Base-by-base conservation (phyloP, 2,113 vertebrate species). In the Oenanthe melanoleuca region DNA sequence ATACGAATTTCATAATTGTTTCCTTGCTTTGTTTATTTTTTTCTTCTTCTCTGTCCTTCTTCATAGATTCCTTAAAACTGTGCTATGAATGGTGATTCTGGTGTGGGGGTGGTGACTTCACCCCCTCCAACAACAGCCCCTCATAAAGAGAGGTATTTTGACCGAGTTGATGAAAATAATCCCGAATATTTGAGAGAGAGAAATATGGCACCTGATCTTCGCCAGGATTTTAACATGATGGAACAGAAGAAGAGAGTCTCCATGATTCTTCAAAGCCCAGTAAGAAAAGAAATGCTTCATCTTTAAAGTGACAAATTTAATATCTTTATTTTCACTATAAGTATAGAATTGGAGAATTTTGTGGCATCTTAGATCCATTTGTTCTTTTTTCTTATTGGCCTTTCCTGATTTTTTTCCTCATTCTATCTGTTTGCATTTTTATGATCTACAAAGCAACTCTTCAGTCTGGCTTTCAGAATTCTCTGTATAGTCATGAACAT, bases 181-280 rank as follows among this genome's bases (percentile, higher is more conserved):
- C 98, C 99, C 0, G 99, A 99, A 73, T 99, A 99, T 96, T 97
- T 99, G 97, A 97, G 99, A 61, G 99, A 99, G 95, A 98, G 99
- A 89, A 99, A 99, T 96, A 99, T 99, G 99, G 99, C 99, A 0
- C 99, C 99, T 5, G 99, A 99, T 96, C 98, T 99, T 74, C 98
- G 99, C 72, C 99, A 99, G 96, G 99, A 99, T 97, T 99, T 99
- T 96, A 99, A 99, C 94, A 99, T 99, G 99, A 99, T 99, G 99
- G 99, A 99, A 92, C 99, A 99, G 88, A 99, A 98, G 95, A 99
- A 99, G 97, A 98, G 99, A 85, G 99, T 99, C n/a, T 99, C 99
- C 95, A 99, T 99, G 99, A 99, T 99, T 56, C 98, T 99, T 57
- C 99, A 99, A 82, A 99, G 99, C 72, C 99, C 99, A 14, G 99